phyloP scores from a whole-genome alignment of 2,113 vertebrate genomes.

The Corapipo altera region DNA sequence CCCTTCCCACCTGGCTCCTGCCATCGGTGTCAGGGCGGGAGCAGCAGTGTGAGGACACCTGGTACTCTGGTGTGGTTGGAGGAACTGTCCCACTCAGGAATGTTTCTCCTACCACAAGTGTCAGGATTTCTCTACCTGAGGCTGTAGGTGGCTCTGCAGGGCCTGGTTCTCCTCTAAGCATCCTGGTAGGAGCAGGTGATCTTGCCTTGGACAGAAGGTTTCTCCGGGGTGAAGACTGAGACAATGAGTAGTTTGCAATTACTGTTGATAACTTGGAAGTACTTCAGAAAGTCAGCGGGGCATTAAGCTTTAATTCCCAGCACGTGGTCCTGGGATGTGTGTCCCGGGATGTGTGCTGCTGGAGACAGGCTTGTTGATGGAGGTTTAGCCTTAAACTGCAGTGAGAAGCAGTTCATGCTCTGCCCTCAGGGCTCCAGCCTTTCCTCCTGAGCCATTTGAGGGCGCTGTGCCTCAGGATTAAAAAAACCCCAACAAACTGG shows the following conservation, averaged over 20 bases:
- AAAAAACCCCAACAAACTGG: neutral
- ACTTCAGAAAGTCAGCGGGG: neutral
- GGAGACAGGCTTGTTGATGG: neutral
- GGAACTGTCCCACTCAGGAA: fast-evolving
- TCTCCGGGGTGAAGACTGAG: neutral
- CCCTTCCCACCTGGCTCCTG: fast-evolving
- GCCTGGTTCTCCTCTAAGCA: neutral
- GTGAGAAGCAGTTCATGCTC: neutral
- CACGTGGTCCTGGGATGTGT: neutral
- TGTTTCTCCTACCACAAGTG: neutral
- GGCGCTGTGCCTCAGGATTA: conserved; percentile 72
- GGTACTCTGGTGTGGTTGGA: fast-evolving
- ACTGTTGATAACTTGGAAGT: neutral
- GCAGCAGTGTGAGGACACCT: neutral
- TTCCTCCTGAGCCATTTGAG: conserved; percentile 54
- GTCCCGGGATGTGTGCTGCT: neutral
- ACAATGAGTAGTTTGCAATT: neutral
- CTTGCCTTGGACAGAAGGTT: neutral
- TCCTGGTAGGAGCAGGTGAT: neutral
- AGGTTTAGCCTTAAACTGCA: neutral
- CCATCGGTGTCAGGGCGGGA: fast-evolving
- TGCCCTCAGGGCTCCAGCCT: neutral
- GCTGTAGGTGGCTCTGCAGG: neutral
- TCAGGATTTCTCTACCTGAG: neutral
- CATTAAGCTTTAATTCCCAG: neutral